Conservation (phyloP, 2,797 vertebrate species). For the Bradypus variegatus region DNA sequence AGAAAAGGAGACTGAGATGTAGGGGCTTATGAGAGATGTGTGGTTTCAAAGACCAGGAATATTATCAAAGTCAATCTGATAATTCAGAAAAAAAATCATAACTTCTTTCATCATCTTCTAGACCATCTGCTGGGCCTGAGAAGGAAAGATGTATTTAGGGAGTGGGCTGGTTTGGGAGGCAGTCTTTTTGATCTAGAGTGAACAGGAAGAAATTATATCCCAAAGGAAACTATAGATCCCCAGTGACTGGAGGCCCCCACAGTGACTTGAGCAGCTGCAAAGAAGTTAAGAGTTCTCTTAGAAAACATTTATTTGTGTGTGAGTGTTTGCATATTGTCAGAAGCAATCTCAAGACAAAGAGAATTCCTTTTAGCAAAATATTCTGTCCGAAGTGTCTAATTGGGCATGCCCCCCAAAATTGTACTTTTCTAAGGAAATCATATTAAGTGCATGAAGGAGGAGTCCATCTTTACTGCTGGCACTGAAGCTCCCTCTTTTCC, state of each 20-base stretch:
- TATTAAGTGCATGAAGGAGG: conserved; percentile 32
- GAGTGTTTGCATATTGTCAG: conserved; percentile 4
- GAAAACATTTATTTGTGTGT: conserved; percentile 18
- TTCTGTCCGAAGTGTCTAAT: conserved; percentile 10
- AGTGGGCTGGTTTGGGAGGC: neutral
- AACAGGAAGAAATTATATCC: neutral
- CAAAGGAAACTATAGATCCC: neutral
- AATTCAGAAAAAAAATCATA: neutral
- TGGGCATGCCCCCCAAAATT: neutral
- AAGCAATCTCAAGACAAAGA: conserved; percentile 24
- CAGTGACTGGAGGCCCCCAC: neutral
- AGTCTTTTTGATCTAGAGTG: neutral
- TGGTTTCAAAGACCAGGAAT: neutral
- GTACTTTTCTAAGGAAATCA: conserved; percentile 17
- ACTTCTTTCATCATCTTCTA: neutral
- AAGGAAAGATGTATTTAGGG: neutral
- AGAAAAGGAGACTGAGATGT: neutral
- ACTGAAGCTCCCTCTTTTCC: conserved; percentile 15
- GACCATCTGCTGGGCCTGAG: neutral
- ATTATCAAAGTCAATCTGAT: neutral
- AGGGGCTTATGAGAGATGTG: neutral
- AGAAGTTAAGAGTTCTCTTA: neutral
- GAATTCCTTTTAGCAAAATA: conserved; percentile 10
- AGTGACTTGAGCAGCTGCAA: neutral
- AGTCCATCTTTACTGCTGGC: neutral